These are phyloP conservation scores for Sinohyriopsis cumingii DNA, from an alignment of 2,888 invertebrate species.

Conservation along the genomic window DNA sequence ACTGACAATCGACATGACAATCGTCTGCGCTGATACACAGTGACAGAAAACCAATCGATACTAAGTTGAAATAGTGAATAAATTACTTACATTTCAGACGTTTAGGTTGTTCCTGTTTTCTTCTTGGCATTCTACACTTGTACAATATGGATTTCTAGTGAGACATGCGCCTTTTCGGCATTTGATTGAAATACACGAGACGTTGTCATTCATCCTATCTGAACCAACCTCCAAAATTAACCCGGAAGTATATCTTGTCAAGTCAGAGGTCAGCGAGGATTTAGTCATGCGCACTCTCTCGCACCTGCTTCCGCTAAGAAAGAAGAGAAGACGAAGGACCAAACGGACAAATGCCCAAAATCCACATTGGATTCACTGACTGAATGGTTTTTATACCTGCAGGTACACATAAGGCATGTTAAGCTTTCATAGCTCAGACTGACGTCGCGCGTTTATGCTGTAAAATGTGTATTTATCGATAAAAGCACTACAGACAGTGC, in stretches of 20 bases:
- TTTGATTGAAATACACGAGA: background rate
- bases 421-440: too few species aligned
- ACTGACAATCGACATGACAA: too few species aligned
- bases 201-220: too few species aligned
- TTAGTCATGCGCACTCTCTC: constrained; percentile 4
- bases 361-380: too few species aligned
- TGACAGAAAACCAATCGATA: constrained; percentile 2
- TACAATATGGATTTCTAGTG: background rate
- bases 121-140: constrained; percentile 59
- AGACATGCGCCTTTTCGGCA: background rate
- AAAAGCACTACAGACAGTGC: too few species aligned
- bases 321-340: constrained; percentile 24
- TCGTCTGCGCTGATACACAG: background rate
- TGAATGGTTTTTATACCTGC: too few species aligned
- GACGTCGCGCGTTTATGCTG: too few species aligned
- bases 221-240: constrained; percentile 44
- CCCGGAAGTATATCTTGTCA: constrained; percentile 44
- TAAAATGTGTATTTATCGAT: too few species aligned
- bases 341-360: constrained; percentile 21
- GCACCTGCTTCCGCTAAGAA: constrained; percentile 32
- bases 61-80: constrained; percentile 7
- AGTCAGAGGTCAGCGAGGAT: constrained; percentile 9
- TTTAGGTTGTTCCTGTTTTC: constrained; percentile 78
- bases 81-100: constrained; percentile 64
- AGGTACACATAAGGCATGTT: too few species aligned